Percentiles rank a stretch among this genome's conserved stretches.
These are phyloP conservation scores for Diorhabda carinulata DNA, from an alignment of 1,140 invertebrate species.

Conservation along the genomic window DNA sequence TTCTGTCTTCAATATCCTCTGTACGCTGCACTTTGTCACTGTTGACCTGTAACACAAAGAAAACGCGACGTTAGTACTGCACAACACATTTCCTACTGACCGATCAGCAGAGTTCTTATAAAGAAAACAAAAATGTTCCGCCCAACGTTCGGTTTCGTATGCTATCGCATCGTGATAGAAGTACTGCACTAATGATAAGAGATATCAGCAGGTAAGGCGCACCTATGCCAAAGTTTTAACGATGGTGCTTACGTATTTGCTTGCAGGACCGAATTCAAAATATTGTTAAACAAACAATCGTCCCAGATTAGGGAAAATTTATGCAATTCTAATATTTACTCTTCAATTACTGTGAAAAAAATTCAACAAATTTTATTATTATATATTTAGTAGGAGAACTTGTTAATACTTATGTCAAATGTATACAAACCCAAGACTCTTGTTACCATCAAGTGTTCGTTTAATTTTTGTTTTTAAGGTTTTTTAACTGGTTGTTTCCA, in stretches of 20 bases:
- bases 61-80: conserved; percentile 12
- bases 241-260: neutral
- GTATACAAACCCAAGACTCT: too few relatives aligned
- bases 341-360: too few relatives aligned
- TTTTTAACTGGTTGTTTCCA: too few relatives aligned
- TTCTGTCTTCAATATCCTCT: conserved; percentile 42
- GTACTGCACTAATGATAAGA: conserved; percentile 24
- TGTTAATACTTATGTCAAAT: too few relatives aligned
- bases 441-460: too few relatives aligned
- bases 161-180: conserved; percentile 26
- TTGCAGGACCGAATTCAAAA: conserved; percentile 7
- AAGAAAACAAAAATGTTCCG: conserved; percentile 23
- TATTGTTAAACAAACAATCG: neutral
- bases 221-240: conserved; percentile 17
- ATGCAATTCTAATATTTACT: too few relatives aligned
- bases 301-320: too few relatives aligned
- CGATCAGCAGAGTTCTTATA: conserved; percentile 1
- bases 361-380: too few relatives aligned
- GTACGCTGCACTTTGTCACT: conserved; percentile 30
- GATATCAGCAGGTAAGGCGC: conserved; percentile 31
- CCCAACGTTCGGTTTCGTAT: conserved; percentile 37
- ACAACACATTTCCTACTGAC: neutral
- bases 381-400: too few relatives aligned
- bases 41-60: conserved; percentile 26
- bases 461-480: too few relatives aligned